Conservation (phyloP, 2,888 invertebrate species). For the Osedax frankpressi region DNA sequence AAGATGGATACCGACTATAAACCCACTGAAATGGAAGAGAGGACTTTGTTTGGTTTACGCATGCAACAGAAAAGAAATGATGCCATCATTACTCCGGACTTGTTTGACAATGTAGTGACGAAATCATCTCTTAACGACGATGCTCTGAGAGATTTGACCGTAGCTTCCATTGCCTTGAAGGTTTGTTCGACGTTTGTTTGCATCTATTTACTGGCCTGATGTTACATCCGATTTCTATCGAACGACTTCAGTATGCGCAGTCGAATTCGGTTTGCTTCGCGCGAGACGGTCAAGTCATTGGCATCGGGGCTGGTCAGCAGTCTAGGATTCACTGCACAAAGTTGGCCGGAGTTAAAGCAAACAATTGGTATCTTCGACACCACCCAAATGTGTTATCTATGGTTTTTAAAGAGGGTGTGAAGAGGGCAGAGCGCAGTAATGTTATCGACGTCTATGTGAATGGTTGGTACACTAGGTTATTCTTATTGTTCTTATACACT, state of each 20-base stretch:
- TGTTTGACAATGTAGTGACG: slow-evolving; percentile 69
- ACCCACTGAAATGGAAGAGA: slow-evolving; percentile 67
- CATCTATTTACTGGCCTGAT: too few relatives aligned
- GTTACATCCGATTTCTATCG: too few relatives aligned
- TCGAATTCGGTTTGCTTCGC: slow-evolving; percentile 97
- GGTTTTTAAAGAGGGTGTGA: slow-evolving; percentile 71
- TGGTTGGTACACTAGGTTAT: slow-evolving; percentile 49
- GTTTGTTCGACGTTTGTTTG: too few relatives aligned
- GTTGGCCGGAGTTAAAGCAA: slow-evolving; percentile 88
- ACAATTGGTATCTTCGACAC: slow-evolving; percentile 78
- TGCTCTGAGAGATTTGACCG: slow-evolving; percentile 76
- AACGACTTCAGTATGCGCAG: slow-evolving; percentile 89
- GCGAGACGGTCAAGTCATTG: slow-evolving; percentile 73
- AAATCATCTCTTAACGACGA: slow-evolving; percentile 59
- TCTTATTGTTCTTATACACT: background rate
- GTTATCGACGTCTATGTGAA: slow-evolving; percentile 87
- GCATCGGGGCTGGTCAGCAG: slow-evolving; percentile 97
- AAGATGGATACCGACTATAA: slow-evolving; percentile 70
- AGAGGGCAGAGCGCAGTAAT: slow-evolving; percentile 82
- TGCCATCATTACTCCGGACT: slow-evolving; percentile 61
- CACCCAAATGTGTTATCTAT: slow-evolving; percentile 72
- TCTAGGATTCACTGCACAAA: slow-evolving; percentile 94
- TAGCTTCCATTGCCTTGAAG: slow-evolving; percentile 88
- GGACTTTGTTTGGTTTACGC: slow-evolving; percentile 69
- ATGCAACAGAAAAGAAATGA: slow-evolving; percentile 80